phyloP scores from a whole-genome alignment of 2,888 invertebrate species.

The Dromius quadrimaculatus region DNA sequence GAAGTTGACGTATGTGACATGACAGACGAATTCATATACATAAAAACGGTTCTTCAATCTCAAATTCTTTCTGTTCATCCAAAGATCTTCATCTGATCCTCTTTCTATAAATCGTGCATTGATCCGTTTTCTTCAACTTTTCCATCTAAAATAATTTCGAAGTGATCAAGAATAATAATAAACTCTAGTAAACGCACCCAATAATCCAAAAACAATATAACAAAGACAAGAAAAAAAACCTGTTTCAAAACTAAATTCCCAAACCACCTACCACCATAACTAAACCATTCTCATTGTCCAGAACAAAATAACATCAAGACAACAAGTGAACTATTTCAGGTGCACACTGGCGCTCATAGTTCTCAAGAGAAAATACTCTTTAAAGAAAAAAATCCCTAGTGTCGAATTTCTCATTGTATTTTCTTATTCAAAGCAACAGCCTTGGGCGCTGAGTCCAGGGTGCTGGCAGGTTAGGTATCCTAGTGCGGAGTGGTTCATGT shows the following conservation, averaged over 20 bases:
- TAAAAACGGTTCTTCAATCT: too few species aligned
- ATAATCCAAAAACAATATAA: too few species aligned
- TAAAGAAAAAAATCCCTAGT: conserved; percentile 4
- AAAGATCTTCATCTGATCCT: too few species aligned
- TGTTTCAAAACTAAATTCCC: neutral
- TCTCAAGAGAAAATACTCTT: conserved; percentile 33
- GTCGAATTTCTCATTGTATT: conserved; percentile 7
- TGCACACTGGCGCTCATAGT: conserved; percentile 53
- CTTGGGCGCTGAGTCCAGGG: neutral
- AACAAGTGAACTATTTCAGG: conserved; percentile 61
- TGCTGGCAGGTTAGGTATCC: neutral
- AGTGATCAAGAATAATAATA: too few species aligned
- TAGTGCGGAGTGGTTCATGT: neutral
- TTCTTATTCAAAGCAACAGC: conserved; percentile 23
- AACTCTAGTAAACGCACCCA: too few species aligned
- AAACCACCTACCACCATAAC: conserved; percentile 28
- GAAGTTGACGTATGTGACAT: too few species aligned
- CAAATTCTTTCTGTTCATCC: too few species aligned
- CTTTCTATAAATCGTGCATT: too few species aligned
- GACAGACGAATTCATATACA: too few species aligned
- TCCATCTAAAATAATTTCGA: too few species aligned
- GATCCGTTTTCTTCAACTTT: too few species aligned
- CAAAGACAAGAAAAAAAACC: neutral
- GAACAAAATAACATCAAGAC: conserved; percentile 55
- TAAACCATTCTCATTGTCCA: conserved; percentile 7